Percentiles rank a stretch among this genome's conserved stretches.
These are phyloP conservation scores for Nothoprocta pentlandii DNA, from an alignment of 2,113 vertebrate genomes.

Conservation along the genomic window DNA sequence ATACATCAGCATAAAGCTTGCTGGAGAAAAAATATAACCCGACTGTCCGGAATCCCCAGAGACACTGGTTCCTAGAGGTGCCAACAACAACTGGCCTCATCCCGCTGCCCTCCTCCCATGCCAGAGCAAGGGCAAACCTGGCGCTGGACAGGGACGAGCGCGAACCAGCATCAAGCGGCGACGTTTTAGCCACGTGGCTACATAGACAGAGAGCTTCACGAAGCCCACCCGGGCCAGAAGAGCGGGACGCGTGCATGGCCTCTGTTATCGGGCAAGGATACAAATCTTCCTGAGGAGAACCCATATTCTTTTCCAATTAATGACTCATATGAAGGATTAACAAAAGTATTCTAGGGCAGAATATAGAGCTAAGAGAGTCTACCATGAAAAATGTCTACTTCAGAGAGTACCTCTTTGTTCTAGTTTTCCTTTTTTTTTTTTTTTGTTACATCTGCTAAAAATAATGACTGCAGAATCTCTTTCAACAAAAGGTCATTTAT, in stretches of 20 bases:
- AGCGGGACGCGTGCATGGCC: background rate
- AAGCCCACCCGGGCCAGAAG: background rate
- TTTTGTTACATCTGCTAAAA: constrained; percentile 65
- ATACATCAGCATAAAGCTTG: constrained; percentile 4
- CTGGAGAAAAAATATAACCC: constrained; percentile 36
- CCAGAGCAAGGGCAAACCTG: background rate
- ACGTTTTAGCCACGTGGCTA: background rate
- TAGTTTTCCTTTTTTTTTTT: background rate
- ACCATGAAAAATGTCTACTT: background rate
- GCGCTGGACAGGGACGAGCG: background rate
- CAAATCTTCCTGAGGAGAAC: background rate
- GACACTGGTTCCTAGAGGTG: background rate
- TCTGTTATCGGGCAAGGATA: background rate
- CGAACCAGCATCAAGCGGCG: background rate
- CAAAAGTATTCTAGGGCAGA: background rate
- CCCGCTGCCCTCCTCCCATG: background rate
- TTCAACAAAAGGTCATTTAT: constrained; percentile 79
- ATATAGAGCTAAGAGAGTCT: background rate
- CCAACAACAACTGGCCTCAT: background rate
- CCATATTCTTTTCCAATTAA: background rate
- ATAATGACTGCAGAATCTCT: constrained; percentile 75
- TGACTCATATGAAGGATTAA: background rate
- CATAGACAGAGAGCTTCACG: background rate
- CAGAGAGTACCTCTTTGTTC: constrained; percentile 23
- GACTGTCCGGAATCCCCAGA: background rate